phyloP scores from a whole-genome alignment of 2,113 vertebrate genomes.

The Lonchura striata region DNA sequence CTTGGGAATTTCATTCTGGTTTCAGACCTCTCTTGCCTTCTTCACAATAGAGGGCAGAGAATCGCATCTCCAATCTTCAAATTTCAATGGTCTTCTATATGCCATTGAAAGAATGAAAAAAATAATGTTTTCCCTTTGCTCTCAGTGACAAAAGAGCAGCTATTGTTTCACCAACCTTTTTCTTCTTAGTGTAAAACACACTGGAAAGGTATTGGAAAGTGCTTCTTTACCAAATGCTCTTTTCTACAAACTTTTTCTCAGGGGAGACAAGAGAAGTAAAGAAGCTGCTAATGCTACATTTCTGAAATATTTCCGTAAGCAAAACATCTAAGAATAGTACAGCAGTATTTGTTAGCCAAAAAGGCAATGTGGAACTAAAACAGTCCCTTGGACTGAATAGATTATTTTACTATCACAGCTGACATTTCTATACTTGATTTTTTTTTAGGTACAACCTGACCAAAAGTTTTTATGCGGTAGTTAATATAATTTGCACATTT shows the following conservation, averaged over 20 bases:
- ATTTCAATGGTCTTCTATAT: neutral
- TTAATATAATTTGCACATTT: neutral
- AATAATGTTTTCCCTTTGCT: neutral
- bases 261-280: neutral
- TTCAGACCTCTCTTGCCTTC: neutral
- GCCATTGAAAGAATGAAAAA: neutral
- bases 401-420: neutral
- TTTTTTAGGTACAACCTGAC: neutral
- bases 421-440: neutral
- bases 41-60: neutral
- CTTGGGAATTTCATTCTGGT: neutral
- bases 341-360: neutral
- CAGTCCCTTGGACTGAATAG: neutral
- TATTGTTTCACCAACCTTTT: neutral
- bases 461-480: neutral
- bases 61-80: neutral
- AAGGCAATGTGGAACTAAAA: neutral
- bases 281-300: neutral
- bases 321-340: neutral
- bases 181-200: neutral
- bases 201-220: neutral
- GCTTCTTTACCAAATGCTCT: neutral
- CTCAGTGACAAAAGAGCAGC: neutral
- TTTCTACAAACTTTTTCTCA: neutral
- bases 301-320: neutral